A percentile compares a stretch with the other conserved stretches of the same genome.
phyloP scores from a whole-genome alignment of 2,797 vertebrate species.

The Graptemys geographica region DNA sequence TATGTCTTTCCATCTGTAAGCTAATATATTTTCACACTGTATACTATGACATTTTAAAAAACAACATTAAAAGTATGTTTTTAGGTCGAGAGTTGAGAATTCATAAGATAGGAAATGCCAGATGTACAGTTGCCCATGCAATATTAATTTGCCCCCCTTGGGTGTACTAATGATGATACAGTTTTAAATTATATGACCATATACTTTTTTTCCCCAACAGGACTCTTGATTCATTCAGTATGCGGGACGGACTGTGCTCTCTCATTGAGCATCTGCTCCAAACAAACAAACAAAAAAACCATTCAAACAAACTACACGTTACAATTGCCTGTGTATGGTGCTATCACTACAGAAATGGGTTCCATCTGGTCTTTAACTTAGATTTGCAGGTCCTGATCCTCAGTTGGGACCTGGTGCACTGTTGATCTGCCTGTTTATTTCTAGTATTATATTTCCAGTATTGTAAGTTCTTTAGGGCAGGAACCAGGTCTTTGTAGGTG shows the following conservation, averaged over 20 bases:
- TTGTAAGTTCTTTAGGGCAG: not conserved
- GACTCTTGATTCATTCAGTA: too few species aligned
- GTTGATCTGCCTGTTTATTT: not conserved
- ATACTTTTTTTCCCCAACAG: not conserved
- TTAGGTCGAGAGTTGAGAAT: not conserved
- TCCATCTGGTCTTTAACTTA: not conserved
- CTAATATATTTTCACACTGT: not conserved
- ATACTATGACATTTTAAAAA: not conserved
- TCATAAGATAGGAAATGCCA: not conserved
- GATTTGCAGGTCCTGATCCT: fast-evolving
- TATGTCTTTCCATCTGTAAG: not conserved
- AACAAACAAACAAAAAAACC: too few species aligned
- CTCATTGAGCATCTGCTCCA: too few species aligned
- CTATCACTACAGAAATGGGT: not conserved
- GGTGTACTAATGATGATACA: not conserved
- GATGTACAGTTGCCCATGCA: not conserved
- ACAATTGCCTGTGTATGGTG: too few species aligned
- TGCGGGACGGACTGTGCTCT: too few species aligned
- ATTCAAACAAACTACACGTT: too few species aligned
- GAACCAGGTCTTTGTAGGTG: not conserved
- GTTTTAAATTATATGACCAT: not conserved
- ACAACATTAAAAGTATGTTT: not conserved
- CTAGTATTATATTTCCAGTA: not conserved
- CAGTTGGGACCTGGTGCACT: not conserved
- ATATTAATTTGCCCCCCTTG: too few species aligned